A percentile compares a stretch with the other conserved stretches of the same genome.
These are phyloP conservation scores for Sander vitreus DNA, from an alignment of 2,113 vertebrate genomes.

Conservation along the genomic window DNA sequence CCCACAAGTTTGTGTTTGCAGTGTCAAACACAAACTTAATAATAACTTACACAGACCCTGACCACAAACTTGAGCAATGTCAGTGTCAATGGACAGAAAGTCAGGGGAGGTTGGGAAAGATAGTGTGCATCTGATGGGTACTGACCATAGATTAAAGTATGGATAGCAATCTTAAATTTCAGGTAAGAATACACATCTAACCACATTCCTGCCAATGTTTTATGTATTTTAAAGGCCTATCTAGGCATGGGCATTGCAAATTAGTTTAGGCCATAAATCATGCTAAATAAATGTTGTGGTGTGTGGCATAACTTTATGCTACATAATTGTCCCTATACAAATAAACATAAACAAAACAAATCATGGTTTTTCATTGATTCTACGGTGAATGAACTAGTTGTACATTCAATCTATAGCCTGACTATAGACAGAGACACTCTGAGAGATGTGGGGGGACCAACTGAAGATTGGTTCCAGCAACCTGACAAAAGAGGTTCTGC, in stretches of 20 bases:
- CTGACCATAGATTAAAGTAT: neutral
- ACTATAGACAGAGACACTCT: slow-evolving; percentile 20
- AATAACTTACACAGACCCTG: neutral
- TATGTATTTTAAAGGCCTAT: no score
- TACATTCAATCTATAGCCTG: slow-evolving; percentile 38
- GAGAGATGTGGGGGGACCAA: slow-evolving; percentile 32
- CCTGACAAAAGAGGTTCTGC: slow-evolving; percentile 32
- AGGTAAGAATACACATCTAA: slow-evolving; percentile 14
- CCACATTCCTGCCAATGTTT: neutral
- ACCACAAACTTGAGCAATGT: slow-evolving; percentile 18
- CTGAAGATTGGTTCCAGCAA: slow-evolving; percentile 6
- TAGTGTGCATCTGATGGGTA: neutral
- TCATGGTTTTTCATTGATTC: neutral
- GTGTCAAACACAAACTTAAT: slow-evolving; percentile 30
- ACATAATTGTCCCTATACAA: no score
- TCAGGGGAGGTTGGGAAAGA: neutral
- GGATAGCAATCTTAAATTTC: neutral
- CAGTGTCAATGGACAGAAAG: slow-evolving; percentile 5
- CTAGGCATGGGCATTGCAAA: no score
- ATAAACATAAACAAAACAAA: no score
- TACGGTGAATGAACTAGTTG: neutral
- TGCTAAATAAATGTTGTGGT: no score
- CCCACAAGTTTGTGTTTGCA: neutral
- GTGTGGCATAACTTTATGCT: no score
- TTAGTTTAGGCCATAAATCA: no score